Percentiles rank a stretch among this genome's conserved stretches.
Evolutionary conservation across 2,888 invertebrate species (phyloP).

Genomic region (Macaria liturata): DNA sequence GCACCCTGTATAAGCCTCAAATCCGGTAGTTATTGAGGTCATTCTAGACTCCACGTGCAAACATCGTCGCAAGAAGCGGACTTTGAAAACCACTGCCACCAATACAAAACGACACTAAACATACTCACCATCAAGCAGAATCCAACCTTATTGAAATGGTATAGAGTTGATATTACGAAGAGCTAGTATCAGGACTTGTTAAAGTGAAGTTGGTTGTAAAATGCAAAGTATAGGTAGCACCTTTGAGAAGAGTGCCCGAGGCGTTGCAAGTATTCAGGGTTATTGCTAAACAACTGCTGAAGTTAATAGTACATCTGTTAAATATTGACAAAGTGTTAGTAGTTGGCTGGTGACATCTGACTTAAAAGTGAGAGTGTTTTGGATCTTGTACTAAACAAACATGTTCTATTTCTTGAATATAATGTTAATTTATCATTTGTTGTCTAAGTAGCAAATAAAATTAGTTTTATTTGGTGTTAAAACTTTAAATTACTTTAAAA

Average conservation of each 20-base stretch:
- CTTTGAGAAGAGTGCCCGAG: slow-evolving; percentile 45
- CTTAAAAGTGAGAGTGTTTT: too few species aligned
- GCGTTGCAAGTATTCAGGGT: slow-evolving; percentile 31
- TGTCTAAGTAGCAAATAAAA: too few species aligned
- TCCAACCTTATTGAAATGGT: background rate
- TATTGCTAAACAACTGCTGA: too few species aligned
- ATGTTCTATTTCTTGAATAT: too few species aligned
- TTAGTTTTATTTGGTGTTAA: too few species aligned
- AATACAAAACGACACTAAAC: slow-evolving; percentile 20
- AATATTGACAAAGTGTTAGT: too few species aligned
- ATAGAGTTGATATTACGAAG: background rate
- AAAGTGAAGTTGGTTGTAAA: slow-evolving; percentile 6
- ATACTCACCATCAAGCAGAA: background rate
- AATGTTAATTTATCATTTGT: too few species aligned
- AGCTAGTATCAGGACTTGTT: background rate
- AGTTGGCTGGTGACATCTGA: too few species aligned
- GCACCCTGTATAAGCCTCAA: slow-evolving; percentile 25
- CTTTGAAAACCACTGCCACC: slow-evolving; percentile 37
- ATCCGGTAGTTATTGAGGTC: slow-evolving; percentile 45
- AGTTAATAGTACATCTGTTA: too few species aligned
- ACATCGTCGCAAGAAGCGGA: slow-evolving; percentile 39
- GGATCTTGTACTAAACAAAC: too few species aligned
- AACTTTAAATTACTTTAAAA: too few species aligned
- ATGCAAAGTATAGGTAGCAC: slow-evolving; percentile 39
- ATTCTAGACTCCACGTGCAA: slow-evolving; percentile 44